Percentiles rank a stretch among this genome's conserved stretches.
These are phyloP conservation scores for Gymnorhina tibicen DNA, from an alignment of 2,113 vertebrate genomes.

Conservation along the genomic window DNA sequence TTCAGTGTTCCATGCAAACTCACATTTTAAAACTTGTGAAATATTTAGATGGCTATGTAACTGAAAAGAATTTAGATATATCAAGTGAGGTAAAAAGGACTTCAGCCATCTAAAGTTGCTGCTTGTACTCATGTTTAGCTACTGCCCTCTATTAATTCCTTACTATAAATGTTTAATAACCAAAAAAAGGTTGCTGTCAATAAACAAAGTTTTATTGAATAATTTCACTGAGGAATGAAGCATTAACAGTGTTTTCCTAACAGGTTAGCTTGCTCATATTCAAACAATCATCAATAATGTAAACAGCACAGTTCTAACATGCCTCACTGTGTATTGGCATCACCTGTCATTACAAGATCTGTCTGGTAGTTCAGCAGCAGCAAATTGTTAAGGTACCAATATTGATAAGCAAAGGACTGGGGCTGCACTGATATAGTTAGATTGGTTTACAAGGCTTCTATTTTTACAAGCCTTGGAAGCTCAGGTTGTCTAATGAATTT, in stretches of 20 bases:
- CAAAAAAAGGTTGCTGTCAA: background rate
- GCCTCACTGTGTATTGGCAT: background rate
- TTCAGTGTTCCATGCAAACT: background rate
- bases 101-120: background rate
- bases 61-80: background rate
- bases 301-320: background rate
- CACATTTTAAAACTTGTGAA: background rate
- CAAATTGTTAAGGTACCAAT: background rate
- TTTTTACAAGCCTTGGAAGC: constrained; percentile 40
- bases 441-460: constrained; percentile 58
- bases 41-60: background rate
- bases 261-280: background rate
- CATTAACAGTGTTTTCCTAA: background rate
- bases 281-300: background rate
- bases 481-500: constrained; percentile 66
- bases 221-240: background rate
- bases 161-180: background rate
- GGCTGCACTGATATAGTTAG: constrained; percentile 61
- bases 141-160: background rate
- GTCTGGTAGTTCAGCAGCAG: background rate
- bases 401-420: constrained; percentile 42
- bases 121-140: background rate
- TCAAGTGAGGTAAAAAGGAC: background rate
- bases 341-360: background rate
- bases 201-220: background rate